These are phyloP conservation scores for Todiramphus chloris DNA, from an alignment of 2,113 vertebrate species.

Conservation along the genomic window DNA sequence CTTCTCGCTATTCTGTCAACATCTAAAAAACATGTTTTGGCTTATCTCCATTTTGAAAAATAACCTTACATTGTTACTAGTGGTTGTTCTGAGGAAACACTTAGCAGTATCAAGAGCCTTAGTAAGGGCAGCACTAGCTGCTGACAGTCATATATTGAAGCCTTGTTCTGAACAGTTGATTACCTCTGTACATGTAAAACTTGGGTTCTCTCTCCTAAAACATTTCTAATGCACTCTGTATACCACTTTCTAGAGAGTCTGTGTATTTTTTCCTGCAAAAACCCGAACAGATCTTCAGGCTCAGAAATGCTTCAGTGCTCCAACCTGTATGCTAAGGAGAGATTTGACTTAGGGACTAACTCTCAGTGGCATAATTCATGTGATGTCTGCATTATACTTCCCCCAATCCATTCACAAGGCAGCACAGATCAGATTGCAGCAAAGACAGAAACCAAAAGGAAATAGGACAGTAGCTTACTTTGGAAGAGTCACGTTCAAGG, in stretches of 20 bases:
- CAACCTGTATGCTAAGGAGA: background rate
- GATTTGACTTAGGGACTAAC: background rate
- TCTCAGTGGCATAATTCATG: background rate
- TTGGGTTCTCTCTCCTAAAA: background rate
- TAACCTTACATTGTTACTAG: background rate
- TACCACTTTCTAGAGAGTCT: background rate
- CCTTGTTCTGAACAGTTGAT: background rate
- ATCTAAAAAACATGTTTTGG: background rate
- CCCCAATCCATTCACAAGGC: background rate
- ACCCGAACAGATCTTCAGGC: background rate
- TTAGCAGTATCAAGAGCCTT: background rate
- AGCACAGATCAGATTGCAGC: background rate
- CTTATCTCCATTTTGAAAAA: background rate
- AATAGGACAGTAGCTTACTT: slow-evolving; percentile 78
- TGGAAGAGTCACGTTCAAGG: slow-evolving; percentile 90
- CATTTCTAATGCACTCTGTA: background rate
- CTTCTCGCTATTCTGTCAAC: background rate
- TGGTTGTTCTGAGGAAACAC: background rate
- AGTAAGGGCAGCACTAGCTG: background rate
- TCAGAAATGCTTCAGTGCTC: background rate
- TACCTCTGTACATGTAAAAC: background rate
- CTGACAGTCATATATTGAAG: background rate
- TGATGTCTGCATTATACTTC: background rate
- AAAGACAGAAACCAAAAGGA: background rate
- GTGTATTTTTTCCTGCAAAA: background rate